Conservation (phyloP, 2,888 invertebrate species). For the Heteropelma amictum region DNA sequence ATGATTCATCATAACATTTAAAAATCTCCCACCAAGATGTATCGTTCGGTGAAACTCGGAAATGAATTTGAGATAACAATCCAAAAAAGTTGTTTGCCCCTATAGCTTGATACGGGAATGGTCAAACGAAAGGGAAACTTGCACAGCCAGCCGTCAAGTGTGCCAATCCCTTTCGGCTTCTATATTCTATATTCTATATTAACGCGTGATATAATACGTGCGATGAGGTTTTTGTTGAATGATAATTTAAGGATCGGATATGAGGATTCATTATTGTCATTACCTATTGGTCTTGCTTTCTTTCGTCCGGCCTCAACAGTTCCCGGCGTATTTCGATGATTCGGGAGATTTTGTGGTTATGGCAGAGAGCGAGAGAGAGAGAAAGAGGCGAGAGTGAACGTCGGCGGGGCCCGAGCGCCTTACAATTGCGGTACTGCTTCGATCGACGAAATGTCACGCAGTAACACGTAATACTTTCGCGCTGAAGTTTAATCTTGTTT, state of each 20-base stretch:
- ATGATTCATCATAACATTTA: too few relatives aligned
- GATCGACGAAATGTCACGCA: constrained; percentile 55
- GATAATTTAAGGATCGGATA: background rate
- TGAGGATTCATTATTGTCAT: background rate
- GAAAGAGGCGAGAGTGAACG: constrained; percentile 18
- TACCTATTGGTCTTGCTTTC: background rate
- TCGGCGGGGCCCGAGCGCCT: constrained; percentile 36
- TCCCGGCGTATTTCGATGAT: background rate
- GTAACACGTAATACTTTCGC: constrained; percentile 50
- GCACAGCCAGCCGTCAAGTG: constrained; percentile 49
- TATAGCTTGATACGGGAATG: constrained; percentile 62
- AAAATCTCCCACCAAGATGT: too few relatives aligned
- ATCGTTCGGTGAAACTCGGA: too few relatives aligned
- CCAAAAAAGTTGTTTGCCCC: background rate
- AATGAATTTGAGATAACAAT: background rate
- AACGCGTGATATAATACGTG: constrained; percentile 2
- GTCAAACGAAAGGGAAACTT: constrained; percentile 71
- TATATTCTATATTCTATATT: too few relatives aligned
- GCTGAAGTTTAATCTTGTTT: constrained; percentile 20
- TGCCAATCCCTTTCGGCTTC: constrained; percentile 51
- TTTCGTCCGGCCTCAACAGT: background rate
- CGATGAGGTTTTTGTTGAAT: background rate
- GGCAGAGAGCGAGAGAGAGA: constrained; percentile 2
- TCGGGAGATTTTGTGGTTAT: constrained; percentile 28
- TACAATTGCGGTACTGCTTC: constrained; percentile 39